Base-by-base conservation (phyloP, 1,140 invertebrate genomes). In the Cherax quadricarinatus region DNA sequence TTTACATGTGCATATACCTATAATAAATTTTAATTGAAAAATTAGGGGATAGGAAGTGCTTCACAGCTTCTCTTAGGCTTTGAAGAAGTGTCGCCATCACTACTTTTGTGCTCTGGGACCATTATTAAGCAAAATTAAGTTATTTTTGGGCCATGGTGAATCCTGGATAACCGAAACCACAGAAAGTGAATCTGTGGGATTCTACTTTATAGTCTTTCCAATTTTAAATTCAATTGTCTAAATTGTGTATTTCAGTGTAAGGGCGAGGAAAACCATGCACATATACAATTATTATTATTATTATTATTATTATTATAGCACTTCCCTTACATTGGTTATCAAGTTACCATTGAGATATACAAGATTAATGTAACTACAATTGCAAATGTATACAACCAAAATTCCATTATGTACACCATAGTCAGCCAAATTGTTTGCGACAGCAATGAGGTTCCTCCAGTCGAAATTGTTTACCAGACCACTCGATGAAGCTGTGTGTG, bases 381-480 rank as follows among this genome's bases (percentile, higher is more conserved):
- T 75, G 70, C 24, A 75, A 70, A 75, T 30, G n/a, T 30, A 75
- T 75, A 75, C 24, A 75, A 75, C n/a, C 24, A 75, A n/a, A 75
- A 30, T 75, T 75, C 70, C 24, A 75, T 75, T 75, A 75, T 75
- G 70, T n/a, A 75, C 70, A 75, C 24, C 24, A 75, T 75, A 24
- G 24, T 30, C 30, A 75, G 30, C n/a, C 70, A 16, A 41, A 9
- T 30, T 75, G 70, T 30, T 30, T 12, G 30, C 14, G 14, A 70
- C 21, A 70, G 30, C 30, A 41, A 41, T 41, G 30, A 41, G 30
- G 30, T 41, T 70, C 66, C 21, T 70, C 5, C 21, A 1, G 0
- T 18, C 66, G 21, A 5, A 21, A 70, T 18, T 7, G 70, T 4
- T 75, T 9, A 75, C 12, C 70, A 24, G 4, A 75, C 70, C 30